Percentiles rank a stretch among this genome's conserved stretches.
These are phyloP conservation scores for Halocaridina rubra DNA, from an alignment of 2,888 invertebrate genomes.

Conservation along the genomic window DNA sequence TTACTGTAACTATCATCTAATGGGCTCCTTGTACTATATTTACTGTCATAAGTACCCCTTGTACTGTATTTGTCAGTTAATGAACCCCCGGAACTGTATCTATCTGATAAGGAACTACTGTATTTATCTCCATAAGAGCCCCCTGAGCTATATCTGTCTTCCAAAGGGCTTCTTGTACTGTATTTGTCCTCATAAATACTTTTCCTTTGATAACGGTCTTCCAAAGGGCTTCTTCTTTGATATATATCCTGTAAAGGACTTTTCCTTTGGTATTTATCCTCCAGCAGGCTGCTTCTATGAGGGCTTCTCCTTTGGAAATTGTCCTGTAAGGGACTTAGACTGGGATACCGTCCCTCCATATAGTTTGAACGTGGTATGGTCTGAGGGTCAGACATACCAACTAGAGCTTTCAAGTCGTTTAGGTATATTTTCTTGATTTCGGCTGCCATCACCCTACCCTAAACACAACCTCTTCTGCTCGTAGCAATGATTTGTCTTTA, in stretches of 20 bases:
- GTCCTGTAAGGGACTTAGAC: background rate
- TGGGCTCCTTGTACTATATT: too few relatives aligned
- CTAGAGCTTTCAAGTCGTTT: conserved; percentile 33
- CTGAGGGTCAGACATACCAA: background rate
- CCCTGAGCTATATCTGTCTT: too few relatives aligned
- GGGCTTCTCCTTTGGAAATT: background rate
- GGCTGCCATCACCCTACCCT: conserved; percentile 18
- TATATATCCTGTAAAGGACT: background rate
- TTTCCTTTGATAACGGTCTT: background rate
- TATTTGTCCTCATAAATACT: background rate
- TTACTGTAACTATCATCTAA: too few relatives aligned
- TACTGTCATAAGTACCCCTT: too few relatives aligned
- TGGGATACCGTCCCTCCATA: background rate
- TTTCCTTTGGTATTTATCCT: background rate
- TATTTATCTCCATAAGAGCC: too few relatives aligned
- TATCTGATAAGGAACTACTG: too few relatives aligned
- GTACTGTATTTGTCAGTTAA: too few relatives aligned
- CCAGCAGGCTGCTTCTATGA: background rate
- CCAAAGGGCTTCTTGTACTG: background rate
- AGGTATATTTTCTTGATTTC: conserved; percentile 36
- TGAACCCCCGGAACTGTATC: too few relatives aligned
- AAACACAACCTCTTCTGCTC: background rate
- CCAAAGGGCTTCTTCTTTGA: background rate
- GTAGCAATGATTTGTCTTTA: too few relatives aligned
- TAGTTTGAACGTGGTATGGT: background rate